Conservation (phyloP, 2,113 vertebrate genomes). For the Cygnus buccinator region DNA sequence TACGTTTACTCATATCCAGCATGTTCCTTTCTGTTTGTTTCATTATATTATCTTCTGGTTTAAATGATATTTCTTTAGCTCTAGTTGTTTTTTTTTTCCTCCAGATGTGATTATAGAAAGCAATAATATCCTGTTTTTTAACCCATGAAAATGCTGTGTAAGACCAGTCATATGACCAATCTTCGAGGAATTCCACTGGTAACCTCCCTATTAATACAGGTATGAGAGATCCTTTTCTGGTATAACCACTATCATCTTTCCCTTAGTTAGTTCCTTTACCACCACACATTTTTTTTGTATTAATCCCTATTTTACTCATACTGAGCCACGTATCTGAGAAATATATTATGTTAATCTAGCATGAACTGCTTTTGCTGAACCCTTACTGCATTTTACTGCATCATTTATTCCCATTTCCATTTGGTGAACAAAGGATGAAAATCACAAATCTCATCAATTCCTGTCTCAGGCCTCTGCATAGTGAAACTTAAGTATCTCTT, state of each 20-base stretch:
- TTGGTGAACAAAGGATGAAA: not conserved
- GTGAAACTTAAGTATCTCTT: not conserved
- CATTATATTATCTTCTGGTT: not conserved
- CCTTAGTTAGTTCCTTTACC: not conserved
- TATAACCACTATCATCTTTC: not conserved
- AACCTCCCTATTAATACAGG: not conserved
- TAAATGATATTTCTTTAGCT: not conserved
- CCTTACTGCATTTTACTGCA: not conserved
- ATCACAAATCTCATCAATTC: not conserved
- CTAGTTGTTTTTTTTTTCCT: not conserved
- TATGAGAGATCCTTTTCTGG: not conserved
- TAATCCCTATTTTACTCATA: not conserved
- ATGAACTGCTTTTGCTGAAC: not conserved
- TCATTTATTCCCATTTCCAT: not conserved
- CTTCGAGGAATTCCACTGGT: not conserved
- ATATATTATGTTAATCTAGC: not conserved
- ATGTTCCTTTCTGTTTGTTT: not conserved
- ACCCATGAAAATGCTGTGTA: not conserved
- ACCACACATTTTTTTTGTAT: not conserved
- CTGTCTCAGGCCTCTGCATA: not conserved
- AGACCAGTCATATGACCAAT: not conserved
- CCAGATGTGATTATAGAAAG: not conserved
- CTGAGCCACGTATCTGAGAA: not conserved
- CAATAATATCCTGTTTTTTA: not conserved
- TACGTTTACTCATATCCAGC: not conserved